Conservation (phyloP, 2,113 vertebrate species). For the Pollachius pollachius region DNA sequence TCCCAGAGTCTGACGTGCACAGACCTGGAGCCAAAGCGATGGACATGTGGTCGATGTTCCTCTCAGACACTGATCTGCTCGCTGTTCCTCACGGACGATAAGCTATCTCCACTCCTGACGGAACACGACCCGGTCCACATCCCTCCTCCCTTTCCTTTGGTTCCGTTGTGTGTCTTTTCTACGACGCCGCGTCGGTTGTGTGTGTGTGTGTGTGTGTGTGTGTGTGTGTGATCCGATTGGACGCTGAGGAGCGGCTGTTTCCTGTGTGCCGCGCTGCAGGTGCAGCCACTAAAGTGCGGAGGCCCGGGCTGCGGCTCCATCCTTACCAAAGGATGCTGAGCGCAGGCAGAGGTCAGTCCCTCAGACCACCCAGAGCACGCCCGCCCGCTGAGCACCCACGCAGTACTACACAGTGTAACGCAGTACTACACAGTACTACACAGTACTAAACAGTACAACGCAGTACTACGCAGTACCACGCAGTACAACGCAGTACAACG, state of each 20-base stretch:
- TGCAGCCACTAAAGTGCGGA: slow-evolving; percentile 95
- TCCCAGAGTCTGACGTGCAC: no score
- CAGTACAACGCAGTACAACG: background rate
- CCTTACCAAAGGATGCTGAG: slow-evolving; percentile 96
- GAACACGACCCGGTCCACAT: no score
- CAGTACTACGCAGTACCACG: background rate
- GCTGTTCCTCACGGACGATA: no score
- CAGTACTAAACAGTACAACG: background rate
- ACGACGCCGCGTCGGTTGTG: background rate
- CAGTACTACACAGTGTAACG: background rate
- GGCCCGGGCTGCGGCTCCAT: slow-evolving; percentile 93
- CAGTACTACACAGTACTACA: background rate
- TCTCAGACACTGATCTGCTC: no score
- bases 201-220: slow-evolving; percentile 30
- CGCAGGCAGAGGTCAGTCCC: slow-evolving; percentile 93
- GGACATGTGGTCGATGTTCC: no score
- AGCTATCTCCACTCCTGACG: background rate
- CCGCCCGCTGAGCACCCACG: background rate
- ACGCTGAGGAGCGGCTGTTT: slow-evolving; percentile 49
- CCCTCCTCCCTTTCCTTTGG: no score
- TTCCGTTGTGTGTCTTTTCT: background rate
- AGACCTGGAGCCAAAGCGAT: no score
- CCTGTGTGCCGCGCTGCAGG: slow-evolving; percentile 82
- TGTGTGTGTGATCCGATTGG: slow-evolving; percentile 67
- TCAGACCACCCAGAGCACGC: background rate